Base-by-base conservation (phyloP, 2,113 vertebrate species). In the Pygoscelis antarcticus region DNA sequence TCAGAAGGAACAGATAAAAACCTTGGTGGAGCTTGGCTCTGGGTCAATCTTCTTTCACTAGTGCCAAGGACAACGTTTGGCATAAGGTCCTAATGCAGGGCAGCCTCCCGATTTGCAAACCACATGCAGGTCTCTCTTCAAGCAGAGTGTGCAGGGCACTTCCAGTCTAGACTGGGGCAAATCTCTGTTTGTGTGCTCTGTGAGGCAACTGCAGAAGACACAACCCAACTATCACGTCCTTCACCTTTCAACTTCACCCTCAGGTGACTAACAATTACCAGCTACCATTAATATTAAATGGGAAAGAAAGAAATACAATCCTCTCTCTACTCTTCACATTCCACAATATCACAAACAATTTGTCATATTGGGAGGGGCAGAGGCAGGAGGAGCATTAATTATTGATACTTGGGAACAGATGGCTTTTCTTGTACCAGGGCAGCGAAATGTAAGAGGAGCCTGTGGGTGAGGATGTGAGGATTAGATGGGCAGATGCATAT, bases 371-470 rank as follows among this genome's bases (percentile, higher is more conserved):
- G 95, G 96, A 95, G 91, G 89, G 84, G 83, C 82, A 90, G 77
- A 92, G 78, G 87, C 81, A 96, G 75, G 75, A 93, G 90, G 5
- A 76, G 16, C 83, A 93, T 98, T 83, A 96, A 97, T 95, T 97
- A 97, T 97, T 96, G 90, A 98, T 92, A 88, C 66, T 62, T 7
- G 68, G 92, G 91, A 96, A 95, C 97, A 98, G 97, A 97, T 96
- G 97, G 93, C 91, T 96, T 96, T 96, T 95, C 93, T 93, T 96
- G 72, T 92, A 88, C 49, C 29, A 64, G 58, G 71, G 68, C 83
- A 96, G 57, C 1, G 65, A 96, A 91, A 96, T 36, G 46, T 95
- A 97, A 97, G 92, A 96, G 87, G 89, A 97, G 90, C 49, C 61
- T 19, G 30, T 77, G 87, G 81, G 51, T 65, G 74, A 96, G 93